phyloP scores from a whole-genome alignment of 2,888 invertebrate species.

The Chrysotoxum bicinctum region DNA sequence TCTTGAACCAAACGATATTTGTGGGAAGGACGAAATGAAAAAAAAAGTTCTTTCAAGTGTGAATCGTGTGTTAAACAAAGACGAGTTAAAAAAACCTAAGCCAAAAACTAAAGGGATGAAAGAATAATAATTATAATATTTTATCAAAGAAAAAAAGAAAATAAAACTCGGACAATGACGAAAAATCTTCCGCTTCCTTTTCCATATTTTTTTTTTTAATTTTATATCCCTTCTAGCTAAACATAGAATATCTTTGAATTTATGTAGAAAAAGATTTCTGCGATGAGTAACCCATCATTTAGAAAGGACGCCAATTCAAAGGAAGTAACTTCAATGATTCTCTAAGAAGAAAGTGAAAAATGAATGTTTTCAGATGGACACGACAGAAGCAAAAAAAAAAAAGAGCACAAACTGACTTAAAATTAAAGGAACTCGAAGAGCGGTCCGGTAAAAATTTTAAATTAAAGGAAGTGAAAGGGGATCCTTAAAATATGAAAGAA shows the following conservation, averaged over 20 bases:
- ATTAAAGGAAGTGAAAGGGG: not conserved
- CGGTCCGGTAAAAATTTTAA: not conserved
- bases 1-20: not conserved
- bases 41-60: conserved; percentile 20
- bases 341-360: not conserved
- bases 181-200: not conserved
- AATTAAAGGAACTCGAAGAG: not conserved
- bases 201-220: not conserved
- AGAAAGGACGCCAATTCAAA: conserved; percentile 9
- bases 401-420: too few relatives aligned
- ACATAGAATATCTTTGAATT: not conserved
- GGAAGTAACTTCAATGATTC: conserved; percentile 4
- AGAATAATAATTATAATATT: conserved; percentile 24
- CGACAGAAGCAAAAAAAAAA: too few relatives aligned
- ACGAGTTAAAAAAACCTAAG: not conserved
- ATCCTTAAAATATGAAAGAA: conserved; percentile 1
- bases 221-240: not conserved
- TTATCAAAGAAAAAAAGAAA: not conserved
- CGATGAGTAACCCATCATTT: conserved; percentile 7
- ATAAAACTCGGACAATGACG: conserved; percentile 24
- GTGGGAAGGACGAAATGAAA: not conserved
- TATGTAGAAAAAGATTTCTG: not conserved
- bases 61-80: not conserved
- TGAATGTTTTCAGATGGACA: not conserved
- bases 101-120: not conserved